Evolutionary conservation across 2,113 vertebrate species (phyloP).

Genomic region (Dasypus novemcinctus): DNA sequence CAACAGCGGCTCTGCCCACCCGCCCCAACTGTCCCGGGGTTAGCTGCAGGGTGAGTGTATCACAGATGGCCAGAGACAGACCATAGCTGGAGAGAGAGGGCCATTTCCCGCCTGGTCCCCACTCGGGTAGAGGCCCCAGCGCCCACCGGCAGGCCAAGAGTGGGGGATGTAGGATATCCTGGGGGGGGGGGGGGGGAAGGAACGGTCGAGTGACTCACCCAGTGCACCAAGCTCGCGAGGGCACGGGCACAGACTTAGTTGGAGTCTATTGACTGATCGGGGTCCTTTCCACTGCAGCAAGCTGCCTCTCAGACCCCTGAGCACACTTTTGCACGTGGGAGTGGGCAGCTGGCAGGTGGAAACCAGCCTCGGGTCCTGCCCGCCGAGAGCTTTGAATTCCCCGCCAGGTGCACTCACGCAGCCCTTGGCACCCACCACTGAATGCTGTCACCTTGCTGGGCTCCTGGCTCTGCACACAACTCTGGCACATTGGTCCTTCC

Average conservation of each 20-base stretch:
- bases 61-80: no score
- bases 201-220: background rate
- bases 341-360: no score
- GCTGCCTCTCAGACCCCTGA: no score
- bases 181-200: background rate
- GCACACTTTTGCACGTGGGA: fast-evolving
- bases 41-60: background rate
- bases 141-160: background rate
- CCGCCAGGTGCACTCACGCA: background rate
- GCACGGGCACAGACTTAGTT: background rate
- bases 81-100: background rate
- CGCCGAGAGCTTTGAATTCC: background rate
- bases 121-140: background rate
- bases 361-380: background rate
- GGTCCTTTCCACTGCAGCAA: background rate
- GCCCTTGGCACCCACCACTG: background rate
- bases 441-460: background rate
- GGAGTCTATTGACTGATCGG: background rate
- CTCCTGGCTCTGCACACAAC: background rate
- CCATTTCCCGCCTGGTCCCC: background rate
- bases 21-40: background rate
- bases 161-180: background rate
- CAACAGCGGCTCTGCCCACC: fast-evolving
- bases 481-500: background rate
- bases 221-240: background rate